Evolutionary conservation across 2,888 invertebrate genomes (phyloP).

Genomic region (Lacanobia oleracea): DNA sequence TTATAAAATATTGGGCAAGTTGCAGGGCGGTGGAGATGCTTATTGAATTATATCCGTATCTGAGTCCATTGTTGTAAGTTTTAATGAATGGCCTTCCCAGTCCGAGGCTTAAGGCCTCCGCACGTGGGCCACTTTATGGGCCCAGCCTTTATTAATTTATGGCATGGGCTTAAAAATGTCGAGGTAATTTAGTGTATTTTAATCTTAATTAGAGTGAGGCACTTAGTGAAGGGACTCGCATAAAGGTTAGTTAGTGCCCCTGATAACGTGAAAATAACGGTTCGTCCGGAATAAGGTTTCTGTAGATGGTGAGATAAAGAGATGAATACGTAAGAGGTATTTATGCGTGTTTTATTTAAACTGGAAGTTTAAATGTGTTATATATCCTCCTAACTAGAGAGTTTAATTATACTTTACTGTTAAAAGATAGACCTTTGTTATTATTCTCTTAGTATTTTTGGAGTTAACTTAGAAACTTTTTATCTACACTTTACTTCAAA

Average conservation of each 20-base stretch:
- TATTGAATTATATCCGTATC: conserved; percentile 87
- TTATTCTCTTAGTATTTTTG: not conserved
- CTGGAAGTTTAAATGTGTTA: conserved; percentile 4
- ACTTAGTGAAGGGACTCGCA: conserved; percentile 44
- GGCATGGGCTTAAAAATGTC: conserved; percentile 65
- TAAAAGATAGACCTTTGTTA: not conserved
- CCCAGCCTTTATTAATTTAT: conserved; percentile 68
- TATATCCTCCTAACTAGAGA: not conserved
- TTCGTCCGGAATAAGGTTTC: conserved; percentile 46
- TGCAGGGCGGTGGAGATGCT: conserved; percentile 68
- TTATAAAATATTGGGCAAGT: conserved; percentile 66
- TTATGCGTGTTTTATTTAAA: conserved; percentile 41
- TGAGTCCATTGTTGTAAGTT: conserved; percentile 83
- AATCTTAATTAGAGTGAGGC: conserved; percentile 66
- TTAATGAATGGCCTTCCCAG: conserved; percentile 82
- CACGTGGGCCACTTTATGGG: conserved; percentile 72
- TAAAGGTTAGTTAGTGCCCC: conserved; percentile 43
- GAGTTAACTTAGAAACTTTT: no score
- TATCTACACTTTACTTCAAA: no score
- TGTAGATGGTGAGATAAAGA: conserved; percentile 47
- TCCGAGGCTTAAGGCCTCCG: conserved; percentile 59
- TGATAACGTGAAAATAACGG: conserved; percentile 53
- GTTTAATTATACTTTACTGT: conserved; percentile 31
- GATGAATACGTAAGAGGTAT: conserved; percentile 47
- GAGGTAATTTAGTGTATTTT: conserved; percentile 71